Base-by-base conservation (phyloP, 1,140 invertebrate species). In the Apis dorsata region DNA sequence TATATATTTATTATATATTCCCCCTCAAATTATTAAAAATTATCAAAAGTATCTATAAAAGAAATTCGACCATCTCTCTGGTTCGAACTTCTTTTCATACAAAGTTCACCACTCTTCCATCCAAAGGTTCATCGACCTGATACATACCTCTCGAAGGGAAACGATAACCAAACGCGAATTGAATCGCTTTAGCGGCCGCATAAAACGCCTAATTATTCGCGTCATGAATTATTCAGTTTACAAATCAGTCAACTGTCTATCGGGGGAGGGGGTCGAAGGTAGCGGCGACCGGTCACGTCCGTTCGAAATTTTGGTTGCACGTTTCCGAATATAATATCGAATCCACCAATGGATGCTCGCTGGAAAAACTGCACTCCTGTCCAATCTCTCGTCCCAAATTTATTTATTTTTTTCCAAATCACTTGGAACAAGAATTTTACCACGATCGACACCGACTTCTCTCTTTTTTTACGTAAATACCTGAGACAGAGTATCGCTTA, bases 151-250 rank as follows among this genome's bases (percentile, higher is more conserved):
- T 44, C 60, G 53, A 49, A 74, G 51, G 62, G 71, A 66, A 75
- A 72, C 63, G 49, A 79, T 66, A 57, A 68, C 63, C 79, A 72
- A 44, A 44, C 83, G 34, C 73, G 85, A 80, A 87, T 84, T 84
- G 65, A 85, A 62, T 59, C 73, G 85, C 82, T 73, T 55, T 73
- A 80, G 74, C 66, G 44, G 65, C 62, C 76, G 77, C 82, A 85
- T 87, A 88, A 90, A 84, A 83, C 72, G 85, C 70, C 88, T 90
- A 88, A 90, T 89, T 89, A 90, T 89, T 88, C 88, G 79, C 24
- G 17, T 66, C 81, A 90, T 90, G 89, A 89, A 90, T 90, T 84
- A 90, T 90, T 90, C 88, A 90, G 59, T 60, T 81, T 72, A 83
- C 86, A 79, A 86, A 79, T 81, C 83, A 70, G 81, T 59, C 87